Base-by-base conservation (phyloP, 2,888 invertebrate species). In the Spisula solida region DNA sequence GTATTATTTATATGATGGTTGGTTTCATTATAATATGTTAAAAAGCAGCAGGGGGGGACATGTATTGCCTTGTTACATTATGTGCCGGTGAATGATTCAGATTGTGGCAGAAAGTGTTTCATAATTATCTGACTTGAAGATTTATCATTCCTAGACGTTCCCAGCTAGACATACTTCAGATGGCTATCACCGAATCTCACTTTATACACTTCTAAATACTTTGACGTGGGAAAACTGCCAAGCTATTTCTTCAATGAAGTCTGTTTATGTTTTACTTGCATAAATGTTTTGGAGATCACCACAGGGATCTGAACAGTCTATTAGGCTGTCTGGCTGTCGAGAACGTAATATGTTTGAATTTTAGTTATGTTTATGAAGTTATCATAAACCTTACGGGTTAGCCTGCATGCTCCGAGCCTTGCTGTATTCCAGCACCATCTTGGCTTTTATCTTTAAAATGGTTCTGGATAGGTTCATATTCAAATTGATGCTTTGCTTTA, bases 151-250 rank as follows among this genome's bases (percentile, higher is more conserved):
- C 34, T 75, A 75, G 75, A 75, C 75, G 31, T 75, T 75, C 75
- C 31, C 75, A 75, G 75, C 75, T 75, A 75, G 75, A 75, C 75
- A 75, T 75, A 75, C 34, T 75, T 75, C 1, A 75, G 75, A 75
- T 75, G 29, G 16, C 8, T 75, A 75, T 75, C 75, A 34, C 75
- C 34, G 31, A 31, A 75, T 75, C 75, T 75, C 75, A 75, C 75
- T 75, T 75, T 75, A 31, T 75, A 31, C 31, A 75, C 1, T 34
- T 75, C 75, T 34, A 31, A 75, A 34, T 34, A 12, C 75, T 34
- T 31, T 34, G 75, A 75, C 75, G 34, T 75, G 75, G 75, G 75
- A 75, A 75, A 75, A 16, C 75, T 75, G 75, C 75, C 75, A 75
- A 75, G 18, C 34, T 75, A 75, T 75, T 75, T 75, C 75, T 75